Evolutionary conservation across 1,140 invertebrate species (phyloP).

Genomic region (Telenomus remus): DNA sequence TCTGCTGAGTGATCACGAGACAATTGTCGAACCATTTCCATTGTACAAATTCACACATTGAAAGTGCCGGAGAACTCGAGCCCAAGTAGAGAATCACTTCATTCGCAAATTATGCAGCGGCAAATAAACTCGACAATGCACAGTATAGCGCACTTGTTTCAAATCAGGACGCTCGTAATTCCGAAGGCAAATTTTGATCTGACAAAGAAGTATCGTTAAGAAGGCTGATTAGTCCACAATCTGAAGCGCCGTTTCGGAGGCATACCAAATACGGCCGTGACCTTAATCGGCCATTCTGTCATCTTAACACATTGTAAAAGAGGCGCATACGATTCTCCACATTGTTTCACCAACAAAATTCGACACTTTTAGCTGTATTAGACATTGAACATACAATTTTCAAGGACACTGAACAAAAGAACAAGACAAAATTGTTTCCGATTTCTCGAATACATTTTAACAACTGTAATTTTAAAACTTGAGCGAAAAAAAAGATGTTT

Average conservation of each 20-base stretch:
- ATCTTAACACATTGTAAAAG: background rate
- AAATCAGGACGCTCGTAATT: constrained; percentile 47
- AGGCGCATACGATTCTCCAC: too few species aligned
- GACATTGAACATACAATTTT: too few species aligned
- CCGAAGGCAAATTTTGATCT: constrained; percentile 20
- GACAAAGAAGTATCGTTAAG: constrained; percentile 38
- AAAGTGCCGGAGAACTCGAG: constrained; percentile 30
- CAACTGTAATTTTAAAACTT: too few species aligned
- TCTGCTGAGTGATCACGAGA: background rate
- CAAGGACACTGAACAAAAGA: too few species aligned
- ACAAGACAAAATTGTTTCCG: too few species aligned
- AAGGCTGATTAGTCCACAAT: constrained; percentile 15
- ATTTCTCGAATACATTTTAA: too few species aligned
- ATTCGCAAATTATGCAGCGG: constrained; percentile 41
- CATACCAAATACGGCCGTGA: constrained; percentile 7
- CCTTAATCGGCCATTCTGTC: constrained; percentile 8
- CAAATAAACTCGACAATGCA: constrained; percentile 29
- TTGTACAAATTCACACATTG: constrained; percentile 18
- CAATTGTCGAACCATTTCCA: constrained; percentile 20
- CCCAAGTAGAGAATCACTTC: constrained; percentile 14
- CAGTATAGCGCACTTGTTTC: constrained; percentile 5
- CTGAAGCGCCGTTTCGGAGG: background rate
- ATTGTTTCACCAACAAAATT: too few species aligned
- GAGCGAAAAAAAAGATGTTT: too few species aligned
- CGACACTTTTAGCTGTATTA: too few species aligned